Conservation (phyloP, 2,797 vertebrate species). For the Chelidonichthys spinosus region DNA sequence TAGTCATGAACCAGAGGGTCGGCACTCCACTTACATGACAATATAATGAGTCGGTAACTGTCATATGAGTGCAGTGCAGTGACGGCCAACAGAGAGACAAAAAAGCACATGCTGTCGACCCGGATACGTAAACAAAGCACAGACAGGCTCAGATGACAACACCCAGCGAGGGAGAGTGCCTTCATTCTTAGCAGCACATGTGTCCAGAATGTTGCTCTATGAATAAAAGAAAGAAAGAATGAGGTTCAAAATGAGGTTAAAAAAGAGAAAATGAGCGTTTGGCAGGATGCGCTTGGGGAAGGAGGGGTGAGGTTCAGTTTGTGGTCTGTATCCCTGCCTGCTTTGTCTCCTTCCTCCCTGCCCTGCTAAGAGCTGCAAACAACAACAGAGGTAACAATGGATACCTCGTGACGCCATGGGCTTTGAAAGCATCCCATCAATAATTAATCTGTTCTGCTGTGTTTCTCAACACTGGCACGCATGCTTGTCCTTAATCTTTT, state of each 20-base stretch:
- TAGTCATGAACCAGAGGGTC: too few species aligned
- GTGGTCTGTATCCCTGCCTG: constrained; percentile 29
- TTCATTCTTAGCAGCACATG: background rate
- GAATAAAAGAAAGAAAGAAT: constrained; percentile 32
- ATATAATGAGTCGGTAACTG: background rate
- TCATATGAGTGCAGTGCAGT: background rate
- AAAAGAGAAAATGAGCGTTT: constrained; percentile 42
- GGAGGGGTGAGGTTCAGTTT: constrained; percentile 31
- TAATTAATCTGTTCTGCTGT: constrained; percentile 70
- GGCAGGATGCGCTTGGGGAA: constrained; percentile 31
- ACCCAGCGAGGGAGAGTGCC: background rate
- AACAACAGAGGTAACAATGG: constrained; percentile 74
- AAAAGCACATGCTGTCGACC: background rate
- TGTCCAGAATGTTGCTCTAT: constrained; percentile 7
- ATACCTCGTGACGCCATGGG: constrained; percentile 64
- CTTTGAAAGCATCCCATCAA: constrained; percentile 76
- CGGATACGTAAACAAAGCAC: background rate
- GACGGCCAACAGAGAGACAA: too few species aligned
- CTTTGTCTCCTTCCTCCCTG: constrained; percentile 35
- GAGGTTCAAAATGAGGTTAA: constrained; percentile 36
- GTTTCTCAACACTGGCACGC: constrained; percentile 56
- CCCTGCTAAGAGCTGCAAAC: constrained; percentile 58
- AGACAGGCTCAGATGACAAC: background rate
- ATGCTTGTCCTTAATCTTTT: constrained; percentile 55
- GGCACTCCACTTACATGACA: too few species aligned